Evolutionary conservation across 2,888 invertebrate species (phyloP), one percentile per base, ranked within the genome.

Genomic region (Macrophya annulata): DNA sequence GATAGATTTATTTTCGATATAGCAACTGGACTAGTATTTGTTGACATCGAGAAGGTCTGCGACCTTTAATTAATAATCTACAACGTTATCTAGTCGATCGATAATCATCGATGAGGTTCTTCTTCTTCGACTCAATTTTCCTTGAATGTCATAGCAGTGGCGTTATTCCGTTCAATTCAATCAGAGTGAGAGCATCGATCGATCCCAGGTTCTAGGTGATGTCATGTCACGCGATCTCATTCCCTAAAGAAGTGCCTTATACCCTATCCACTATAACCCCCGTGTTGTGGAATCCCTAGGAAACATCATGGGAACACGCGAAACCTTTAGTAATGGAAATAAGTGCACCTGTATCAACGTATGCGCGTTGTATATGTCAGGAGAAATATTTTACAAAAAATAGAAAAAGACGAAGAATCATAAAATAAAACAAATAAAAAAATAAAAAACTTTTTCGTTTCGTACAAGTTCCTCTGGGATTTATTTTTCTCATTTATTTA

Each of bases 121-220:
- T 76, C 12, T 37, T 31, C 9, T n/a, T 17, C 6, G 15, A 12
- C 31, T 77, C 17, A 25, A 62, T 81, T 81, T 81, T 43, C 40
- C 15, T 40, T 62, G n/a, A 62, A 81, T 62, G 59, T 81, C 62
- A 43, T 4, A 81, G 62, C 3, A 43, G 62, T 25, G 81, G 62
- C 62, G 62, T 59, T 81, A 74, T 81, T 81, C 40, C 43, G 81
- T 62, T 81, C 37, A 45, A 81, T 81, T 81, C 81, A 81, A 81
- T 81, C 81, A 40, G 62, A 81, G 59, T 81, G 59, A 62, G 62
- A 81, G 81, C 59, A 81, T 17, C 62, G 81, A 81, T 81, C 81
- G 81, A 81, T 81, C 6, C 17, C 59, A 31, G 62, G 21, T 40
- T 59, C 40, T 55, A 37, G 45, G n/a, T n/a, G 62, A 5, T 43